These are phyloP conservation scores for Dendropsophus ebraccatus DNA, from an alignment of 2,113 vertebrate species.

Conservation along the genomic window DNA sequence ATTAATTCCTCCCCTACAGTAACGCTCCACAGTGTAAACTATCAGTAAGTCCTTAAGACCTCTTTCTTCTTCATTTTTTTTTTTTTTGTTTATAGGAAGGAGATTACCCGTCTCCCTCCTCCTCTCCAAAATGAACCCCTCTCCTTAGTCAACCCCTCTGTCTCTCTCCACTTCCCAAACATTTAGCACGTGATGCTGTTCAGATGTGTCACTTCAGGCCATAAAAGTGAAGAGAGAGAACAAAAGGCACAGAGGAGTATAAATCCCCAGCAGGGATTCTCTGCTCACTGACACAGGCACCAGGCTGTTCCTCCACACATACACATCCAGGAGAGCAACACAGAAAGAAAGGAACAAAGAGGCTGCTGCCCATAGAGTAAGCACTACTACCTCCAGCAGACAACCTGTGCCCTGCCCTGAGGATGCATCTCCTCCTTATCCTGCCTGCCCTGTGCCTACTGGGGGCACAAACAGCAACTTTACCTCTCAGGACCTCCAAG, in stretches of 20 bases:
- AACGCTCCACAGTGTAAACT: constrained; percentile 23
- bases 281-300: constrained; percentile 61
- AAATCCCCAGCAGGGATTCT: constrained; percentile 65
- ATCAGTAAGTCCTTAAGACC: neutral
- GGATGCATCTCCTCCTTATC: constrained; percentile 42
- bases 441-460: constrained; percentile 57
- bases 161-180: constrained; percentile 45
- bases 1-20: neutral
- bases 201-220: constrained; percentile 73
- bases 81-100: constrained; percentile 19
- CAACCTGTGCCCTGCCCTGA: constrained; percentile 15
- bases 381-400: neutral
- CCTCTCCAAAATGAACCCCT: constrained; percentile 57
- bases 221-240: constrained; percentile 69
- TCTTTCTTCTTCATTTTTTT: neutral
- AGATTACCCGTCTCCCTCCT: constrained; percentile 24
- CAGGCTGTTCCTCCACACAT: constrained; percentile 52
- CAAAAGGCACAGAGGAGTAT: constrained; percentile 78
- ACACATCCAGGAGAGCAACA: constrained; percentile 6
- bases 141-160: constrained; percentile 41
- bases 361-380: neutral
- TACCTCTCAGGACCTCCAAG: constrained; percentile 61
- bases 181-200: constrained; percentile 59
- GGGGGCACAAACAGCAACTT: constrained; percentile 63
- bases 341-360: constrained; percentile 25